Evolutionary conservation across 2,888 invertebrate species (phyloP).

Genomic region (Drosophila dives): DNA sequence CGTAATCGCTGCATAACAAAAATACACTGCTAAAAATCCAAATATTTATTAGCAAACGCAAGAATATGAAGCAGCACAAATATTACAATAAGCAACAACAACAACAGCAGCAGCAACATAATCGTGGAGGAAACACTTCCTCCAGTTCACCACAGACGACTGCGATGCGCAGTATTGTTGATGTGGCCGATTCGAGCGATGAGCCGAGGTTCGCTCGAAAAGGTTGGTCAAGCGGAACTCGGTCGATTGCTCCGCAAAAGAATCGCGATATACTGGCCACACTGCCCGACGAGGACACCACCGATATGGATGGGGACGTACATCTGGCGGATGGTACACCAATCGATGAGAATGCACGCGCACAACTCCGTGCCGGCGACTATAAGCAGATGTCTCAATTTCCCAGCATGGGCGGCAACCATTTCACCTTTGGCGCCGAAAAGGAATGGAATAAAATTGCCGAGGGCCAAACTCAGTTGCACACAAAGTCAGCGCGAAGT

Average conservation of each 20-base stretch:
- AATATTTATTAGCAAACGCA: conserved; percentile 72
- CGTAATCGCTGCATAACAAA: conserved; percentile 22
- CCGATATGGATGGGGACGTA: conserved; percentile 31
- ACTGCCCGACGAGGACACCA: conserved; percentile 48
- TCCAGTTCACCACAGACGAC: conserved; percentile 76
- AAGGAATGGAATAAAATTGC: conserved; percentile 83
- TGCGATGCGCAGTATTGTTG: conserved; percentile 78
- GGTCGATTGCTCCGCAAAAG: conserved; percentile 57
- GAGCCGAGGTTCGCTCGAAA: conserved; percentile 77
- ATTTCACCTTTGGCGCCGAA: conserved; percentile 85
- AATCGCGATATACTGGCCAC: conserved; percentile 59
- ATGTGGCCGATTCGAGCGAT: conserved; percentile 84
- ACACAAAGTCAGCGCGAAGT: conserved; percentile 80
- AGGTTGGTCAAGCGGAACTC: conserved; percentile 60
- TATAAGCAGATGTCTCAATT: conserved; percentile 83
- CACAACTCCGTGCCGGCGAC: conserved; percentile 83
- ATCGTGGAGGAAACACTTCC: conserved; percentile 61
- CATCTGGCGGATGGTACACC: conserved; percentile 61
- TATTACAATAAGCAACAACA: conserved; percentile 55
- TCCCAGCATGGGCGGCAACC: conserved; percentile 82
- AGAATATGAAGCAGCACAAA: conserved; percentile 79
- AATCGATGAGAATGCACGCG: conserved; percentile 71
- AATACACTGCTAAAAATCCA: no score
- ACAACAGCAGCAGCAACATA: conserved; percentile 31
- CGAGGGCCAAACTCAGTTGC: conserved; percentile 74